A percentile compares a stretch with the other conserved stretches of the same genome.
Conservation (phyloP, 2,888 invertebrate species). For the Homarus gammarus region DNA sequence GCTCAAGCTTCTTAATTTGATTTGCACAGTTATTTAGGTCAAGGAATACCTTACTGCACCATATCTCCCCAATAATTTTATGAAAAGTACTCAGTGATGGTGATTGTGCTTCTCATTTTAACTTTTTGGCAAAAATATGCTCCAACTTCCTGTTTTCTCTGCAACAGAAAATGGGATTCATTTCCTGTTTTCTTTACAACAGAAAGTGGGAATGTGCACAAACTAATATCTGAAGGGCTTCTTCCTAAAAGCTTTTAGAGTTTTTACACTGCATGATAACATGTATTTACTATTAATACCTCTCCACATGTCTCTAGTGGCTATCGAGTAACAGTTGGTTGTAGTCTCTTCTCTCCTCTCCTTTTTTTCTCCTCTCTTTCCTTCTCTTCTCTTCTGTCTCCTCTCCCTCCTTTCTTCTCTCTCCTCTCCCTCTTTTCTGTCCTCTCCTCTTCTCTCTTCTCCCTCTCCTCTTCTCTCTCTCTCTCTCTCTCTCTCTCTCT, state of each 20-base stretch:
- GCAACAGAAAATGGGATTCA: slow-evolving; percentile 56
- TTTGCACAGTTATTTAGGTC: slow-evolving; percentile 63
- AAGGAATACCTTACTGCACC: slow-evolving; percentile 65
- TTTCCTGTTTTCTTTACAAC: too few relatives aligned
- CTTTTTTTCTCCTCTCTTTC: too few relatives aligned
- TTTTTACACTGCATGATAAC: background rate
- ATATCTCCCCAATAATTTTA: slow-evolving; percentile 73
- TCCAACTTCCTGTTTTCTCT: slow-evolving; percentile 48
- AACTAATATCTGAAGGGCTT: slow-evolving; percentile 69
- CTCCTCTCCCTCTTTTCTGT: too few relatives aligned
- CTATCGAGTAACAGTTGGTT: too few relatives aligned
- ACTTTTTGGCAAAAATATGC: slow-evolving; percentile 45
- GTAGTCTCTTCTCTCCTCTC: too few relatives aligned
- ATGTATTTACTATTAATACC: background rate
- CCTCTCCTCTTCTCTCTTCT: too few relatives aligned
- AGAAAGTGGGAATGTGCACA: slow-evolving; percentile 50
- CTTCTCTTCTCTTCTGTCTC: too few relatives aligned
- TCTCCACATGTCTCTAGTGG: background rate
- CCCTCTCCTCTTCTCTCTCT: too few relatives aligned
- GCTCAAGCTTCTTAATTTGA: slow-evolving; percentile 53
- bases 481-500: too few relatives aligned
- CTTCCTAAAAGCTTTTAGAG: slow-evolving; percentile 48
- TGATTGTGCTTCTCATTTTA: slow-evolving; percentile 69
- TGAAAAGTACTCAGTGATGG: slow-evolving; percentile 62
- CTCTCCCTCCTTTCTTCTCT: too few relatives aligned